Percentiles rank a stretch among this genome's conserved stretches.
Evolutionary conservation across 2,888 invertebrate genomes (phyloP).

Genomic region (Meiosimyza platycephala): DNA sequence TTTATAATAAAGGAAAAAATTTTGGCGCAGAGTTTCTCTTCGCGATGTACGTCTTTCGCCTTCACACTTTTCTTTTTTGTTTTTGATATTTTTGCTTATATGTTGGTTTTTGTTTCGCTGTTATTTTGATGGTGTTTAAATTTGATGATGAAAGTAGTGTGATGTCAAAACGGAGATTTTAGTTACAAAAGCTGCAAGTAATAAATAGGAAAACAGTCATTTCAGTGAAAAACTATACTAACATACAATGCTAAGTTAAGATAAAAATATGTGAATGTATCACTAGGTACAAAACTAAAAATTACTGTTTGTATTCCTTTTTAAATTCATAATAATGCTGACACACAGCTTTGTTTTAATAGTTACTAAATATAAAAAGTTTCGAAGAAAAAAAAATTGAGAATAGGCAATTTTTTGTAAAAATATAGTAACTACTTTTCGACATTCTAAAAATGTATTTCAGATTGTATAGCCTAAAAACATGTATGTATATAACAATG

Average conservation of each 20-base stretch:
- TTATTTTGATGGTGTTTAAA: constrained; percentile 61
- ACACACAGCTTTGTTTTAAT: no score
- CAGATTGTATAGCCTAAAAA: no score
- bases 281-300: no score
- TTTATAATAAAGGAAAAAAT: constrained; percentile 14
- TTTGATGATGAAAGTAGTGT: constrained; percentile 67
- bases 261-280: background rate
- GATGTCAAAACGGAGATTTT: constrained; percentile 69
- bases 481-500: no score
- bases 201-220: constrained; percentile 28
- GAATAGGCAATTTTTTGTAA: no score
- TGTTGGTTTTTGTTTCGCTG: constrained; percentile 53
- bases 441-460: no score
- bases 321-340: no score
- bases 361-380: no score
- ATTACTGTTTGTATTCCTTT: no score
- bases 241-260: background rate
- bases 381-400: no score
- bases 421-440: no score
- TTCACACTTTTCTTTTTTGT: constrained; percentile 28
- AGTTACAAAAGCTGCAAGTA: constrained; percentile 67
- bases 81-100: constrained; percentile 47
- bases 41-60: constrained; percentile 25
- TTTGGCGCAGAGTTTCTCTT: constrained; percentile 21
- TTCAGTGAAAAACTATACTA: background rate